Evolutionary conservation across 2,888 invertebrate species (phyloP).

Genomic region (Xestia c-nigrum): DNA sequence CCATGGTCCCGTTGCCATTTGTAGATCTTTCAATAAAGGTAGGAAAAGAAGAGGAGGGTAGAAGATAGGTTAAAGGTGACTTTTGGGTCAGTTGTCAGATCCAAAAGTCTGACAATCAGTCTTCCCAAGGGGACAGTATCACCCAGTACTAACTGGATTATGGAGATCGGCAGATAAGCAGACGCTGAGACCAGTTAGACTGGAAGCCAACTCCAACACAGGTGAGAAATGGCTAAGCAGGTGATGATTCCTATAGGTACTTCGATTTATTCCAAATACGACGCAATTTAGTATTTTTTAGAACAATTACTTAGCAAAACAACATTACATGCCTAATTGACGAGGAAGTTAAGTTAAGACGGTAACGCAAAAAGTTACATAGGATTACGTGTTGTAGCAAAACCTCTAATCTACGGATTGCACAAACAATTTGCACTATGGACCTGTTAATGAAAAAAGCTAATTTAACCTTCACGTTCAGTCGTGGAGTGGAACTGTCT

Average conservation of each 20-base stretch:
- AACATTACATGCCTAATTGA: slow-evolving; percentile 1
- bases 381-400: background rate
- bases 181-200: too few relatives aligned
- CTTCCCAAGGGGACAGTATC: too few relatives aligned
- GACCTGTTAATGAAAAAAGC: slow-evolving; percentile 36
- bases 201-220: background rate
- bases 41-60: too few relatives aligned
- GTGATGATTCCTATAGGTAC: background rate
- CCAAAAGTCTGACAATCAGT: too few relatives aligned
- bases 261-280: background rate
- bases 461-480: slow-evolving; percentile 18
- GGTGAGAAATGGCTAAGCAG: background rate
- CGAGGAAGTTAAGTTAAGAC: slow-evolving; percentile 26
- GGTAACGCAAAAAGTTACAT: slow-evolving; percentile 15
- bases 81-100: too few relatives aligned
- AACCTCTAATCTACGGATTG: background rate
- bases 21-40: too few relatives aligned
- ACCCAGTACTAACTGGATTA: too few relatives aligned
- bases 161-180: too few relatives aligned
- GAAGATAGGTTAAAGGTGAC: too few relatives aligned
- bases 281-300: background rate
- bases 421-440: slow-evolving; percentile 24
- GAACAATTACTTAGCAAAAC: background rate
- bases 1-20: too few relatives aligned
- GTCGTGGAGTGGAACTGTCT: background rate